Evolutionary conservation across 2,888 invertebrate genomes (phyloP).

Genomic region (Deilephila elpenor): DNA sequence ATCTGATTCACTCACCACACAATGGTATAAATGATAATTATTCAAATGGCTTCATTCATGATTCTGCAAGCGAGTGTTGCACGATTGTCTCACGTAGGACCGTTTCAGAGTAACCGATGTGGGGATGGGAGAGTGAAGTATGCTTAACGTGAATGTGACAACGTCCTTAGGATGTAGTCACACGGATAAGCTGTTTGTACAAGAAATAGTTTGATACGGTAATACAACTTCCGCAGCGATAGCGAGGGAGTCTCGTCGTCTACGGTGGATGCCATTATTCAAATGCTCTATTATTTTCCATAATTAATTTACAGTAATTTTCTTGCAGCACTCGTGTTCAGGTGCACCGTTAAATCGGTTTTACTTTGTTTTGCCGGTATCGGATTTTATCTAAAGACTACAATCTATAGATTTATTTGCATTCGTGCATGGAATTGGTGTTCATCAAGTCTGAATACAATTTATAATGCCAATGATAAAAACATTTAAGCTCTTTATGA

Average conservation of each 20-base stretch:
- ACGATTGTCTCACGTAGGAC: slow-evolving; percentile 48
- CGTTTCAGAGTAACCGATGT: slow-evolving; percentile 44
- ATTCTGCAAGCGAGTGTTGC: slow-evolving; percentile 54
- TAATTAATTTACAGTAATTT: slow-evolving; percentile 29
- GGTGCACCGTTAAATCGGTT: not conserved
- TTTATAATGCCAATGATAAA: not conserved
- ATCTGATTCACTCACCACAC: slow-evolving; percentile 23
- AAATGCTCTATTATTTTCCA: slow-evolving; percentile 23
- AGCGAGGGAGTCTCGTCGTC: slow-evolving; percentile 66
- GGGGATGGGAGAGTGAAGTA: slow-evolving; percentile 27
- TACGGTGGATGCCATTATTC: slow-evolving; percentile 38
- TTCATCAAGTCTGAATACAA: not conserved
- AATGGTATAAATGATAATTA: slow-evolving; percentile 28
- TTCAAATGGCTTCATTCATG: slow-evolving; percentile 58
- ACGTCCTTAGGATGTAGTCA: slow-evolving; percentile 49
- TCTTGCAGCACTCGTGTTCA: slow-evolving; percentile 1
- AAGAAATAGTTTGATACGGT: slow-evolving; percentile 71
- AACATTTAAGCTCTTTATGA: not conserved
- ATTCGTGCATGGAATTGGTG: not conserved
- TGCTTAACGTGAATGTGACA: slow-evolving; percentile 49
- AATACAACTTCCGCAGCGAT: slow-evolving; percentile 74
- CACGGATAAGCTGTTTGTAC: slow-evolving; percentile 58
- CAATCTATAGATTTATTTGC: not conserved
- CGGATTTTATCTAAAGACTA: not conserved
- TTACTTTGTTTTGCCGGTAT: slow-evolving; percentile 29